These are phyloP conservation scores for Goniozus legneri DNA, from an alignment of 1,140 invertebrate genomes.

Conservation along the genomic window DNA sequence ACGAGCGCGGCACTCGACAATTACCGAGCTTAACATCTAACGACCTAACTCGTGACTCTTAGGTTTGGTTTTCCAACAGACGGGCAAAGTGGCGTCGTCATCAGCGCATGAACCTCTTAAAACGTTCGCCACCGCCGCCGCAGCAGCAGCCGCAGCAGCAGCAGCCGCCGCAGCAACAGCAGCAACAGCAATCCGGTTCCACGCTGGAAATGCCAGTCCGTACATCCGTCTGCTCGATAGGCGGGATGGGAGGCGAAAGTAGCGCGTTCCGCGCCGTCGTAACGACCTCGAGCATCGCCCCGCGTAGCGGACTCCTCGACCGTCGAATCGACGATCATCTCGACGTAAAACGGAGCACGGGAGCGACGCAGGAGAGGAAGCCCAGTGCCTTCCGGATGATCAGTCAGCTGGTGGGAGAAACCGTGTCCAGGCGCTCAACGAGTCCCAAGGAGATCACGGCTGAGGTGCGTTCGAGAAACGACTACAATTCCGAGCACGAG, in stretches of 20 bases:
- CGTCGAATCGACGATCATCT: constrained; percentile 2
- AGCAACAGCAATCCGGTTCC: constrained; percentile 43
- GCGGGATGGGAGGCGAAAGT: constrained; percentile 79
- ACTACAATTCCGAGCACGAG: constrained; percentile 51
- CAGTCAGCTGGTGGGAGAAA: constrained; percentile 44
- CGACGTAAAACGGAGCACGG: constrained; percentile 1
- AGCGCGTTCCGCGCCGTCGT: constrained; percentile 77
- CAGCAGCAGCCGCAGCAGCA: constrained; percentile 55
- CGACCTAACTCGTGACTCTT: constrained; percentile 57
- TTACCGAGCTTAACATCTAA: constrained; percentile 46
- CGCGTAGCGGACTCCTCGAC: too few relatives aligned
- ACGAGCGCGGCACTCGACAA: constrained; percentile 19
- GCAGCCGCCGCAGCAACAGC: constrained; percentile 38
- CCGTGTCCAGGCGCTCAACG: constrained; percentile 51
- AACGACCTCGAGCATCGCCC: constrained; percentile 45
- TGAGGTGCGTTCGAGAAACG: constrained; percentile 31
- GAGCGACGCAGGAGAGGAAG: constrained; percentile 28
- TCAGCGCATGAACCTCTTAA: constrained; percentile 89
- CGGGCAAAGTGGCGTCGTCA: constrained; percentile 95
- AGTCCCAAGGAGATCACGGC: constrained; percentile 41
- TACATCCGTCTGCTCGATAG: constrained; percentile 39
- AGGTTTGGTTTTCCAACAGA: constrained; percentile 99
- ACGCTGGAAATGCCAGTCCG: constrained; percentile 43
- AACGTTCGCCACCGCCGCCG: constrained; percentile 63
- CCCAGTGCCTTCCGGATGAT: constrained; percentile 50